Evolutionary conservation across 2,797 vertebrate genomes (phyloP).

Genomic region (Onychomys torridus): DNA sequence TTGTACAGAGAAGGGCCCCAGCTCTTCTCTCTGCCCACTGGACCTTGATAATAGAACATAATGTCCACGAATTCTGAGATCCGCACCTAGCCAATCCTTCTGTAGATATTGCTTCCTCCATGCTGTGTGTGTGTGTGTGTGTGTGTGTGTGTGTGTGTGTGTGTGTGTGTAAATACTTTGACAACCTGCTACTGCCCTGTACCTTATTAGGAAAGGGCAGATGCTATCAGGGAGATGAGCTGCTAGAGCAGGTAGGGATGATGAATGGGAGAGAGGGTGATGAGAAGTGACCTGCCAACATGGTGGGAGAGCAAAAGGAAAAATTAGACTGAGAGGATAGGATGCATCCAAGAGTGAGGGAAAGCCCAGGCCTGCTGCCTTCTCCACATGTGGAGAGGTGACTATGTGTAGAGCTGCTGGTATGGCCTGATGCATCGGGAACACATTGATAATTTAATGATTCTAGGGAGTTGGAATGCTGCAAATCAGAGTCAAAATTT

Average conservation of each 20-base stretch:
- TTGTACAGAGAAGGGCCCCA: background rate
- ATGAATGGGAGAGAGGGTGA: background rate
- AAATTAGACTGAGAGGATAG: background rate
- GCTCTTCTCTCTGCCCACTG: background rate
- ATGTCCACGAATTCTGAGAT: background rate
- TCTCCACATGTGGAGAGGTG: background rate
- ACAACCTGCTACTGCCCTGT: background rate
- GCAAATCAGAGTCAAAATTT: background rate
- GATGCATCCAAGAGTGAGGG: background rate
- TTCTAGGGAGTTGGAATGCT: background rate
- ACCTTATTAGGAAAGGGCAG: background rate
- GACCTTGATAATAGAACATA: background rate
- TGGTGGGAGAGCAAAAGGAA: background rate
- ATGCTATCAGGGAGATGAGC: background rate
- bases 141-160: background rate
- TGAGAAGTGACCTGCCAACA: background rate
- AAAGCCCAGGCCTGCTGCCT: background rate
- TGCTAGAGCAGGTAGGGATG: background rate
- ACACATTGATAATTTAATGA: background rate
- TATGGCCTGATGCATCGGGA: background rate
- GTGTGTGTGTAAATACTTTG: background rate
- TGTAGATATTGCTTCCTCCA: background rate
- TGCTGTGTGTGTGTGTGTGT: background rate
- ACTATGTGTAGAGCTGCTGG: background rate
- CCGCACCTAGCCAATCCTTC: rapidly evolving